Evolutionary conservation across 2,888 invertebrate genomes (phyloP), one percentile per base, ranked within the genome.

Genomic region (Sarcophaga carnaria): DNA sequence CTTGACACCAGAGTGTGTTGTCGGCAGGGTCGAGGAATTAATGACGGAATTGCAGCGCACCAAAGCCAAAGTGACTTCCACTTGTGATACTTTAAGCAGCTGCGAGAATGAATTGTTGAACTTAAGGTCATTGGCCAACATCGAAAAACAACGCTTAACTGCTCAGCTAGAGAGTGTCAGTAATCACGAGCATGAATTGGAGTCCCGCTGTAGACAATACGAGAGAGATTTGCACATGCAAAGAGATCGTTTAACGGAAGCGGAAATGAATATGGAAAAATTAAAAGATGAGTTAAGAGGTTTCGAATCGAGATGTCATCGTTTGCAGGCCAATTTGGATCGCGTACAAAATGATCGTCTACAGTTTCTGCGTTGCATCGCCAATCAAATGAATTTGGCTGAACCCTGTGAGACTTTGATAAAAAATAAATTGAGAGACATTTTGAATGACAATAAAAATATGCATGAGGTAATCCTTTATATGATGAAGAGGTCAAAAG

Each of bases 351-450:
- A 90, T 27, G 94, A 94, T 90, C 93, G 94, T 0, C 79, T 94
- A 85, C 93, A 93, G 80, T 94, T 94, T 79, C 88, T 94, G 37
- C 90, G 93, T 14, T 90, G 89, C 4, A 80, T 94, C 5, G 92
- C 93, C 8, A 91, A 92, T 60, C 89, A 92, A 93, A 84, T 94
- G 0, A 96, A 96, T 91, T 94, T 96, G 10, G 96, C 97, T 4
- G 97, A 97, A 90, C 96, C 97, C 0, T 95, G 96, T 82, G 97
- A 97, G 92, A 95, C 95, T 74, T 94, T 96, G 54, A 96, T 97
- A 86, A 97, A 97, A 92, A 97, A 97, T 87, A 95, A 97, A 88
- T 95, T 97, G 79, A 94, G 97, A 22, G 97, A 97, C 92, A 94
- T 97, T 67, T 93, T 97, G 47, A 95, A 95, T 83, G 97, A 97